phyloP scores from a whole-genome alignment of 1,140 invertebrate species.

The Sycobia sp. region DNA sequence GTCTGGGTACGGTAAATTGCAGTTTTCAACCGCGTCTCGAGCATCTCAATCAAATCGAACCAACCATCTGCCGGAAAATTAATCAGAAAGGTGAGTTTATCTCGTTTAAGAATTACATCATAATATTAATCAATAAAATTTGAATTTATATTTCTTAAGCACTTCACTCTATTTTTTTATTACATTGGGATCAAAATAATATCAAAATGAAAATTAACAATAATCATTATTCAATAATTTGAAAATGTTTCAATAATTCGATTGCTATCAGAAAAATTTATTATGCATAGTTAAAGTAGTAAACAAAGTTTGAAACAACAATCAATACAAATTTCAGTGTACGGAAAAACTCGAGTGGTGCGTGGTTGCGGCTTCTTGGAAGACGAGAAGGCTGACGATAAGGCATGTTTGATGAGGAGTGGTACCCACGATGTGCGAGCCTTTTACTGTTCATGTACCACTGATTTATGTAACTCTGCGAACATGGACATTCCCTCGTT shows the following conservation, averaged over 20 bases:
- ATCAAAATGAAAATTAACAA: too few relatives aligned
- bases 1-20: conserved; percentile 82
- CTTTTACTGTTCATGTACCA: conserved; percentile 76
- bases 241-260: too few relatives aligned
- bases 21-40: conserved; percentile 73
- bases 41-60: conserved; percentile 68
- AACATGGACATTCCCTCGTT: conserved; percentile 37
- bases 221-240: too few relatives aligned
- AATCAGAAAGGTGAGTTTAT: conserved; percentile 70
- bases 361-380: conserved; percentile 76
- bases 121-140: too few relatives aligned
- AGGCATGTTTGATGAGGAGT: conserved; percentile 67
- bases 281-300: too few relatives aligned
- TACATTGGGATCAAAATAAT: too few relatives aligned
- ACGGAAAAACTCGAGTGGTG: conserved; percentile 74
- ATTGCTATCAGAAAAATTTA: too few relatives aligned
- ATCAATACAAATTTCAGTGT: conserved; percentile 75
- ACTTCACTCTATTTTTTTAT: too few relatives aligned
- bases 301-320: too few relatives aligned
- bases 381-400: conserved; percentile 65
- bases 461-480: conserved; percentile 73
- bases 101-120: too few relatives aligned
- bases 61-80: conserved; percentile 79
- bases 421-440: conserved; percentile 78
- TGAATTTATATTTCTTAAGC: too few relatives aligned